Evolutionary conservation across 2,888 invertebrate species (phyloP).

Genomic region (Andrena marginata): DNA sequence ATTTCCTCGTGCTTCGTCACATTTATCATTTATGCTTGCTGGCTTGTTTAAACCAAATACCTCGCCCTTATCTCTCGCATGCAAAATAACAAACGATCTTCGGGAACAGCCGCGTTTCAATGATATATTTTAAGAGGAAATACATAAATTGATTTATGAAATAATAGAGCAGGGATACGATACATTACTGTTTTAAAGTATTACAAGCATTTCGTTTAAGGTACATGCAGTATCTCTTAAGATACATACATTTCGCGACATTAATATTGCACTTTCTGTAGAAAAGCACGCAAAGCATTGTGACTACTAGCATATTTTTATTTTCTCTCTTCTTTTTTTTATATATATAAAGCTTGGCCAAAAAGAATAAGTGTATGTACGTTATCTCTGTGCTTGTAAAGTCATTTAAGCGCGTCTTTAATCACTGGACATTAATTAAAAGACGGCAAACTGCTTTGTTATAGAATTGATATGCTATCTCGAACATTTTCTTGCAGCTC

Average conservation of each 20-base stretch:
- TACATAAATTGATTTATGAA: neutral
- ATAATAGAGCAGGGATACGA: neutral
- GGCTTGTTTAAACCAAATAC: neutral
- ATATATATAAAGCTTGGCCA: slow-evolving; percentile 6
- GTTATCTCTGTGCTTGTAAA: neutral
- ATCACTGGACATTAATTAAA: neutral
- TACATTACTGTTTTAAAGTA: neutral
- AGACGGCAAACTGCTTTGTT: slow-evolving; percentile 1
- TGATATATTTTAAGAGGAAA: neutral
- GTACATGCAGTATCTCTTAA: slow-evolving; percentile 4
- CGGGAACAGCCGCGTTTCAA: neutral
- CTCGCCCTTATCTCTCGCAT: neutral
- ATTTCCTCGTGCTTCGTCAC: slow-evolving; percentile 47
- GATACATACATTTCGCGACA: slow-evolving; percentile 13
- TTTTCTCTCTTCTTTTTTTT: neutral
- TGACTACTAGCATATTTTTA: slow-evolving; percentile 1
- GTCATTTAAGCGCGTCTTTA: neutral
- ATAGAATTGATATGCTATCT: slow-evolving; percentile 11
- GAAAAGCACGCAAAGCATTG: slow-evolving; percentile 1
- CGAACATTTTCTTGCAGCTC: slow-evolving; percentile 22
- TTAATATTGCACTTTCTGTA: slow-evolving; percentile 7
- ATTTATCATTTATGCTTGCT: slow-evolving; percentile 42
- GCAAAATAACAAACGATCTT: neutral
- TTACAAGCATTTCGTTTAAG: neutral
- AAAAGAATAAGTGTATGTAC: neutral